Conservation (phyloP, 2,797 vertebrate species). For the Pipistrellus kuhlii region DNA sequence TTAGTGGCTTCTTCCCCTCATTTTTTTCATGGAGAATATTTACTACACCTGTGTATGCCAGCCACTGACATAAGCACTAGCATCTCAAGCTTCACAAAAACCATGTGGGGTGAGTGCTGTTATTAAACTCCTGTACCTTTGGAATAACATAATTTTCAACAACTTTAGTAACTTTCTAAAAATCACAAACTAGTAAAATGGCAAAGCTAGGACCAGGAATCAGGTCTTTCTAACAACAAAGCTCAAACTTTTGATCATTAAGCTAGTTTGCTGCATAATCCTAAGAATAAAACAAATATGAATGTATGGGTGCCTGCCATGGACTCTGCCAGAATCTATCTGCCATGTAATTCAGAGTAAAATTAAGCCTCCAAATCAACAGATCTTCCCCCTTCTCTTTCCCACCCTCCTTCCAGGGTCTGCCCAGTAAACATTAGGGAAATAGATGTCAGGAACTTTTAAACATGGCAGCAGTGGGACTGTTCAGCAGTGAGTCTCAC, state of each 20-base stretch:
- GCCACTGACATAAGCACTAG: neutral
- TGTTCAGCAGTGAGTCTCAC: slow-evolving; percentile 66
- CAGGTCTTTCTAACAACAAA: neutral
- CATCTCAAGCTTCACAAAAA: neutral
- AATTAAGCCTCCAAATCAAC: slow-evolving; percentile 31
- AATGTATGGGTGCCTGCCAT: neutral
- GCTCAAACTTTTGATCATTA: slow-evolving; percentile 13
- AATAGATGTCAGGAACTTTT: slow-evolving; percentile 29
- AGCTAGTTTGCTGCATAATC: slow-evolving; percentile 23
- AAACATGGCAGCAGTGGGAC: slow-evolving; percentile 62
- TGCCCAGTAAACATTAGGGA: slow-evolving; percentile 17
- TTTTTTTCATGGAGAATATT: neutral
- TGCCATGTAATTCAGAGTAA: slow-evolving; percentile 42
- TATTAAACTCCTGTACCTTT: neutral
- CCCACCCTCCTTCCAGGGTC: neutral
- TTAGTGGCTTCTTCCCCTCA: neutral
- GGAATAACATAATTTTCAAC: neutral
- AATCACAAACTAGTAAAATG: neutral
- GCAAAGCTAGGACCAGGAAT: neutral
- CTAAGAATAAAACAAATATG: slow-evolving; percentile 18
- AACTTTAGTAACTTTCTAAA: slow-evolving; percentile 13
- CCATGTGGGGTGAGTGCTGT: neutral
- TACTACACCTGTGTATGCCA: neutral
- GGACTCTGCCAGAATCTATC: slow-evolving; percentile 35
- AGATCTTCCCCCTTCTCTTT: neutral